phyloP scores from a whole-genome alignment of 2,113 vertebrate species.

The Ophiodon elongatus region DNA sequence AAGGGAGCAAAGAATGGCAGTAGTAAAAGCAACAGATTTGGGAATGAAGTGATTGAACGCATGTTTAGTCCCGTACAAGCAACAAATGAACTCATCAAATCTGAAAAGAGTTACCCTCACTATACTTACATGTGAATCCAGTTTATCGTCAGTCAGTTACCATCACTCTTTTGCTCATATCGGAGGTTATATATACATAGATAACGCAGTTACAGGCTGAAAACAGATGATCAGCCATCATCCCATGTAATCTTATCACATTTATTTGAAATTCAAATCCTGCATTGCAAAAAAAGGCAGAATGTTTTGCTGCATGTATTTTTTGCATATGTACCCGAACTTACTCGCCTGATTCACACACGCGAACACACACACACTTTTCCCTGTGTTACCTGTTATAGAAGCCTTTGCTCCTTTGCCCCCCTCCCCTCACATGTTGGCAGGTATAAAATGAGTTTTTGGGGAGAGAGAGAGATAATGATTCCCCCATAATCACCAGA shows the following conservation, averaged over 20 bases:
- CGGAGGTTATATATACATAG: not conserved
- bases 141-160: not conserved
- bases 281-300: not conserved
- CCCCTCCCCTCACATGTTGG: conserved; percentile 74
- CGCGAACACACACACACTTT: conserved; percentile 7
- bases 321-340: not conserved
- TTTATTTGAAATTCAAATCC: conserved; percentile 19
- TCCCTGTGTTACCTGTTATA: conserved; percentile 68
- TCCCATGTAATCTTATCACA: conserved; percentile 19
- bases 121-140: not conserved
- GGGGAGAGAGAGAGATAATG: conserved; percentile 79
- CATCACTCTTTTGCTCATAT: not conserved
- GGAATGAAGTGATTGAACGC: not conserved
- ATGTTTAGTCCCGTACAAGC: not conserved
- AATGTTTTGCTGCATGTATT: conserved; percentile 6
- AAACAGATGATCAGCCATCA: conserved; percentile 3
- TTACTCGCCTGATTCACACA: conserved; percentile 3
- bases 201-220: not conserved
- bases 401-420: conserved; percentile 65
- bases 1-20: not conserved
- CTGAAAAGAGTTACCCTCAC: not conserved
- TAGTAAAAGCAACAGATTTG: conserved; percentile 6
- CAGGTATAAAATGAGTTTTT: conserved; percentile 84
- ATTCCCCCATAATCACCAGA: conserved; percentile 84
- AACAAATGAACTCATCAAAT: not conserved